phyloP scores from a whole-genome alignment of 2,888 invertebrate genomes.

The Apamea crenata region DNA sequence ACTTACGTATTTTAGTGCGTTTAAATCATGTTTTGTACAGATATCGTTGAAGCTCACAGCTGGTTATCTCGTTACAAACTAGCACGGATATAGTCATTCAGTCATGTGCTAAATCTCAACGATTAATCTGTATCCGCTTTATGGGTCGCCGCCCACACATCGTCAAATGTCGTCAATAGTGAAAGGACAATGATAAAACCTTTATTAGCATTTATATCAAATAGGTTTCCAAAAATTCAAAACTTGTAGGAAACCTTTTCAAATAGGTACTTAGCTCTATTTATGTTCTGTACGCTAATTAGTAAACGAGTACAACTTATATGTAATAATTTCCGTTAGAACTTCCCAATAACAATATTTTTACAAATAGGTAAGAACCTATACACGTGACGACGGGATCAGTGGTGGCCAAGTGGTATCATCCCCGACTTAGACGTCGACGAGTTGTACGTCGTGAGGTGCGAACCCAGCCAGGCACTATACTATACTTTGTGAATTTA shows the following conservation, averaged over 20 bases:
- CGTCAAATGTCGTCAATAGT: conserved; percentile 6
- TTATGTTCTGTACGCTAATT: background rate
- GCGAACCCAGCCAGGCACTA: too few species aligned
- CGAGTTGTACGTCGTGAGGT: too few species aligned
- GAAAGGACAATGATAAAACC: conserved; percentile 5
- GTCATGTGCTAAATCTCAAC: conserved; percentile 52
- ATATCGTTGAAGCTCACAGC: conserved; percentile 13
- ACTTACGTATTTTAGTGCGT: background rate
- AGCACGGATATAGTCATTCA: conserved; percentile 59
- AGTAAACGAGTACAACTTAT: background rate
- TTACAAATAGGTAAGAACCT: background rate
- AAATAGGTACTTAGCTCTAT: background rate
- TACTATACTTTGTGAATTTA: too few species aligned
- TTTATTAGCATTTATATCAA: background rate
- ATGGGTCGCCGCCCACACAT: conserved; percentile 38
- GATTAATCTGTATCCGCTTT: conserved; percentile 49
- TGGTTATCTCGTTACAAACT: conserved; percentile 52
- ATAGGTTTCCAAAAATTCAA: background rate
- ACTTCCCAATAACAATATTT: background rate
- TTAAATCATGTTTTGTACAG: background rate
- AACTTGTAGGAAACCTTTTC: background rate
- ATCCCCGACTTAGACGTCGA: too few species aligned
- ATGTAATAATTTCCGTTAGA: background rate
- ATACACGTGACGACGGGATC: too few species aligned
- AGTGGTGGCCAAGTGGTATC: too few species aligned